Evolutionary conservation across 2,797 vertebrate genomes (phyloP), one percentile per base, ranked within the genome.

Genomic region (Typhlichthys eigenmanni): DNA sequence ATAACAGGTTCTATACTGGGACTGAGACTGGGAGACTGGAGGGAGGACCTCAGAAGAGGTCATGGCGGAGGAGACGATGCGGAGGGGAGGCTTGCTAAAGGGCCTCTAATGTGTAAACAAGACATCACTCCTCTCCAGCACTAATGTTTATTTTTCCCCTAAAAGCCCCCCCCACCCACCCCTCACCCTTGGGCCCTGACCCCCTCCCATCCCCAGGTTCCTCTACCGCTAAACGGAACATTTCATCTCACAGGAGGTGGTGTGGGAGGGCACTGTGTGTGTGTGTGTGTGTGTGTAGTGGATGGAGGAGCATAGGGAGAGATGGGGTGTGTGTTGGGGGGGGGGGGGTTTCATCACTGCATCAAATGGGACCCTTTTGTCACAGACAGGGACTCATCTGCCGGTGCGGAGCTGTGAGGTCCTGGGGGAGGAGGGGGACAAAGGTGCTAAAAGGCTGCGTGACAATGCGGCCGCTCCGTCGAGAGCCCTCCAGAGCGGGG

Each of bases 371-470:
- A 90, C 88, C 92, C 95, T 96, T 93, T 97, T 96, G 95, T 98
- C 93, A 89, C 84, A 90, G 92, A 87, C 82, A 74, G 93, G 88
- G 95, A 88, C 95, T 89, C 90, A 90, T 94, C 94, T 92, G 69
- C 93, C 84, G 94, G 91, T 93, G 94, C 93, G 92, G 93, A 92
- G 95, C 84, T 90, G 91, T 89, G 90, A 85, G 89, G 90, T 93
- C 95, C 93, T 88, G 81, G 86, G 95, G 95, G 95, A 88, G 72
- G 79, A 83, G 55, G 54, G 80, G 87, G 91, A 97, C 95, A 95
- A 96, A 96, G 94, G 95, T 96, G 95, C 93, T 96, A 96, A 98
- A 95, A 98, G 94, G 93, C 91, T 92, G 91, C 82, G 92, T 93
- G 91, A 95, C 93, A 94, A 93, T 92, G 92, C 89, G 88, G 85